Evolutionary conservation across 2,797 vertebrate genomes (phyloP), one percentile per base, ranked within the genome.

Genomic region (Cyprinella venusta): DNA sequence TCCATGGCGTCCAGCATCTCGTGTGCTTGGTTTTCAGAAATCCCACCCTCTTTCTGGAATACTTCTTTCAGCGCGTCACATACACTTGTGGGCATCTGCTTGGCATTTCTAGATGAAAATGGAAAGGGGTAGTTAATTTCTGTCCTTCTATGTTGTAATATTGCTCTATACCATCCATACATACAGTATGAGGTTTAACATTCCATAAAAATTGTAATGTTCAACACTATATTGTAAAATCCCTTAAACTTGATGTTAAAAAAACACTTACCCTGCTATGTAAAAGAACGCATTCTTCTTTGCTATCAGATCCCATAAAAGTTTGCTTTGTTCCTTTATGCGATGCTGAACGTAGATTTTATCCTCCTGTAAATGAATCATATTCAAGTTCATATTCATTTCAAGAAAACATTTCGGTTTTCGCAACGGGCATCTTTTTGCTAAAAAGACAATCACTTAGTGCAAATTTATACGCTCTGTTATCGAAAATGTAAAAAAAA

Each of bases 331-430:
- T 82, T 97, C 95, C 81, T 6, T 91, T 76, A 99, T 93, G 4
- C 92, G 92, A 59, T 98, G 96, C 91, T 99, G 98, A 52, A 99
- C 98, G 0, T 99, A 98, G 2, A 98, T 90, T 87, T 98, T 98
- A 33, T 94, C 92, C 84, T 97, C 96, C 97, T 98, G 91, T 7
- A 79, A 68, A 65, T 75, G 4, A 64, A 81, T 30, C 40, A 9
- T 26, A 26, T 45, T 61, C 2, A n/a, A n/a, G n/a, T n/a, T n/a
- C n/a, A n/a, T n/a, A n/a, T n/a, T n/a, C n/a, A n/a, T n/a, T n/a
- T n/a, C n/a, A n/a, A n/a, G n/a, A n/a, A n/a, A n/a, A n/a, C n/a
- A n/a, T n/a, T n/a, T n/a, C n/a, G n/a, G n/a, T n/a, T n/a, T n/a
- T n/a, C n/a, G n/a, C n/a, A n/a, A n/a, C n/a, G n/a, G n/a, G n/a